Base-by-base conservation (phyloP, 2,113 vertebrate genomes). In the Calidris pugnax region DNA sequence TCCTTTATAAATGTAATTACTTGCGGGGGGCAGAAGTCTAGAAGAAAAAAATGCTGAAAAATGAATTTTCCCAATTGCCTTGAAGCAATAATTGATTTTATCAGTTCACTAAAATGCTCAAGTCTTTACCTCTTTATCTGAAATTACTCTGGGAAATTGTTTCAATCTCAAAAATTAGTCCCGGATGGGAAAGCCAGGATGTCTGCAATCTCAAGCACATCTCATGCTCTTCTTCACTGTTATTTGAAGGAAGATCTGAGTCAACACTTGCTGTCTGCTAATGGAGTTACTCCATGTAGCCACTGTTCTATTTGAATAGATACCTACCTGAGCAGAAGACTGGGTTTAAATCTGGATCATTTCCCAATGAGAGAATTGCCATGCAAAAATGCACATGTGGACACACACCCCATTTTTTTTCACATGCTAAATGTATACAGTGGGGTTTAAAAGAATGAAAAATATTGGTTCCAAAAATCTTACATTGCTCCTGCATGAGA, bases 71-170 rank as follows among this genome's bases (percentile, higher is more conserved):
- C 22, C 9, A 19, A 37, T 85, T 85, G 27, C 21, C 30, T 89
- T 76, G 62, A 80, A 87, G 73, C 7, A 81, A 92, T 59, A 75
- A 89, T 72, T 86, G 68, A 82, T 82, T 87, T 85, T 73, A 87
- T 78, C 43, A 57, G 30, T 41, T 79, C 62, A 64, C 56, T 93
- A 69, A 92, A 89, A 85, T 79, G 45, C 67, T 77, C 28, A 55
- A 79, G 62, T 33, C 30, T 85, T 91, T 86, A 83, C 9, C 23
- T 77, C 55, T 96, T 89, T 91, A 74, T 53, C 77, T 57, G 57
- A 95, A 89, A 95, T 87, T 89, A 89, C 48, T 56, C 48, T 41
- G 22, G 35, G 35, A 95, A 96, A 93, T 91, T 15, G 14, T 79
- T 93, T 94, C 57, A 64, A 30, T 59, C 62, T 85, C 79, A 83